Evolutionary conservation across 2,113 vertebrate species (phyloP).

Genomic region (Zapornia atra): DNA sequence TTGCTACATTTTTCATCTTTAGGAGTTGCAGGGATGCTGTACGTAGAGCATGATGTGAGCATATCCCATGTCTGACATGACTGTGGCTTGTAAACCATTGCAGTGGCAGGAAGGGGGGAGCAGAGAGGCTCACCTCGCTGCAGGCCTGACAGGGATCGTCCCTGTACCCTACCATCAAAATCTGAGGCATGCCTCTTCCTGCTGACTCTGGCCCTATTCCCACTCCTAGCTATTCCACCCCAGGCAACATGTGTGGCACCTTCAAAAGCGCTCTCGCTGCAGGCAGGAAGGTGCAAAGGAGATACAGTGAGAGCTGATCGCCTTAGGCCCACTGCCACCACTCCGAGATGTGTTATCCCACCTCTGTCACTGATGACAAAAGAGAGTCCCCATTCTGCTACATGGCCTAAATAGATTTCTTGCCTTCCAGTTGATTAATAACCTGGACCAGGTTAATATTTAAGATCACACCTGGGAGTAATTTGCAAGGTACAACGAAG

Average conservation of each 20-base stretch:
- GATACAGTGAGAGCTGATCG: fast-evolving
- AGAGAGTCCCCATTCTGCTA: neutral
- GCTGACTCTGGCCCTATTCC: neutral
- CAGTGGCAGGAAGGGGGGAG: neutral
- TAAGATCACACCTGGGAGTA: neutral
- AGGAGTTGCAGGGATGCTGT: slow-evolving; percentile 62
- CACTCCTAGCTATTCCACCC: neutral
- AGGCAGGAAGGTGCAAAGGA: neutral
- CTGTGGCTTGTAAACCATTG: neutral
- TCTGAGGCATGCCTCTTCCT: neutral
- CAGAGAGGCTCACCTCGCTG: neutral
- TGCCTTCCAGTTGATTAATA: slow-evolving; percentile 33
- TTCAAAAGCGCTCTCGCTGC: fast-evolving
- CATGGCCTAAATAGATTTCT: neutral
- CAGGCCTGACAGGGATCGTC: neutral
- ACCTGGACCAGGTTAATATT: slow-evolving; percentile 28
- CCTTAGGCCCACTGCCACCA: neutral
- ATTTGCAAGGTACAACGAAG: neutral
- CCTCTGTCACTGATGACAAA: neutral
- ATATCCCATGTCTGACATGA: neutral
- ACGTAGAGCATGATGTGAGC: neutral
- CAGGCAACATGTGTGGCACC: neutral
- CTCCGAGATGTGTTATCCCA: neutral
- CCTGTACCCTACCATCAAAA: neutral
- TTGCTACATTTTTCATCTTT: slow-evolving; percentile 79